Evolutionary conservation across 2,888 invertebrate genomes (phyloP).

Genomic region (Drosophila borealis): DNA sequence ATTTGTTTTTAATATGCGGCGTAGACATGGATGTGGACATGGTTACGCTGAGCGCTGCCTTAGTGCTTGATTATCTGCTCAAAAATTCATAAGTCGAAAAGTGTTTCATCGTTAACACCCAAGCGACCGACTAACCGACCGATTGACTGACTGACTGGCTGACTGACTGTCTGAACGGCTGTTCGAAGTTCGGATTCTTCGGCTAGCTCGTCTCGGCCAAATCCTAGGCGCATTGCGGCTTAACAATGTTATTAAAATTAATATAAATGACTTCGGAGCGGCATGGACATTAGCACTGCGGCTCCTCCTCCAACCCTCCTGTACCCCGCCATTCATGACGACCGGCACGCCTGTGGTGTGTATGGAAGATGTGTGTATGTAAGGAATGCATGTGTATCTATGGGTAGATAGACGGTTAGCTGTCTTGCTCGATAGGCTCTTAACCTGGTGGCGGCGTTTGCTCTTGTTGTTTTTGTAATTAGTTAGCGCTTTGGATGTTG

Average conservation of each 20-base stretch:
- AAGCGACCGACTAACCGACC: neutral
- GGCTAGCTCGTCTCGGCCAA: constrained; percentile 11
- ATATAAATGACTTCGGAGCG: constrained; percentile 72
- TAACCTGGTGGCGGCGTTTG: constrained; percentile 35
- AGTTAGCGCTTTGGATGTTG: constrained; percentile 46
- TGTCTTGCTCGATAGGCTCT: constrained; percentile 17
- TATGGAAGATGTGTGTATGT: neutral
- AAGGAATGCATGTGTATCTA: neutral
- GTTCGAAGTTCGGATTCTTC: constrained; percentile 10
- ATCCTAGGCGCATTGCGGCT: constrained; percentile 49
- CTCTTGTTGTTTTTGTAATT: constrained; percentile 68
- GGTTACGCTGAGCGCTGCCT: constrained; percentile 12
- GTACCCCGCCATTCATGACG: constrained; percentile 25
- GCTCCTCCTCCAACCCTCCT: neutral
- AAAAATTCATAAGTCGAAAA: constrained; percentile 73
- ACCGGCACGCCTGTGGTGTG: constrained; percentile 25
- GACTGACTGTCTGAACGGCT: neutral
- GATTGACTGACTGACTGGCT: neutral
- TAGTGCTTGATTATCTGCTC: constrained; percentile 65
- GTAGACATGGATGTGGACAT: constrained; percentile 27
- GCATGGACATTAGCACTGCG: constrained; percentile 45
- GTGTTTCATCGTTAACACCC: constrained; percentile 78
- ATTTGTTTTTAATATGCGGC: constrained; percentile 75
- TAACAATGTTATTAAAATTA: constrained; percentile 82
- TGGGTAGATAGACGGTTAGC: neutral